A percentile compares a stretch with the other conserved stretches of the same genome.
phyloP scores from a whole-genome alignment of 2,888 invertebrate genomes.

The Branchipolynoe longqiensis region DNA sequence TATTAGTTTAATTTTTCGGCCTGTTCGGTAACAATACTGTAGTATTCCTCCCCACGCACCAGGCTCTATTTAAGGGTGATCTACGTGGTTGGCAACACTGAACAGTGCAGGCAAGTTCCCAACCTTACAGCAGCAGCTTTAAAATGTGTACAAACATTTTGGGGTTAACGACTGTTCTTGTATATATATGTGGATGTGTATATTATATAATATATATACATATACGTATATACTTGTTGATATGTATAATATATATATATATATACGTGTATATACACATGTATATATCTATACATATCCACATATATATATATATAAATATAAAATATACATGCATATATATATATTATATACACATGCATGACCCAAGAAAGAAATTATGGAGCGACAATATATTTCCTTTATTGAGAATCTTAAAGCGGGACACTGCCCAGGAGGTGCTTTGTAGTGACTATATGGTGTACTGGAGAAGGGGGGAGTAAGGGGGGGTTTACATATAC shows the following conservation, averaged over 20 bases:
- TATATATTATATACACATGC: no score
- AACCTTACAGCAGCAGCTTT: neutral
- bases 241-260: neutral
- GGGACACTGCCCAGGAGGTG: constrained; percentile 40
- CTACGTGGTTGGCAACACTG: constrained; percentile 35
- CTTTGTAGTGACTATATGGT: constrained; percentile 46
- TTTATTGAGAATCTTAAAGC: neutral
- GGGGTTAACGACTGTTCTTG: no score
- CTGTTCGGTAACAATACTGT: neutral
- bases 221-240: neutral
- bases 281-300: neutral
- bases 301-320: neutral
- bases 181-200: no score
- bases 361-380: no score
- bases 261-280: neutral
- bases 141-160: neutral
- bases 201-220: no score
- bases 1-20: neutral
- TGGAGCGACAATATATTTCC: neutral
- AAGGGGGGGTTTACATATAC: no score
- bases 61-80: neutral
- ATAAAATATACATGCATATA: neutral
- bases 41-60: neutral
- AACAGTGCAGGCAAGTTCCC: constrained; percentile 34
- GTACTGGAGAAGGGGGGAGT: no score